A percentile compares a stretch with the other conserved stretches of the same genome.
Conservation (phyloP, 2,113 vertebrate species). For the Picathartes gymnocephalus region DNA sequence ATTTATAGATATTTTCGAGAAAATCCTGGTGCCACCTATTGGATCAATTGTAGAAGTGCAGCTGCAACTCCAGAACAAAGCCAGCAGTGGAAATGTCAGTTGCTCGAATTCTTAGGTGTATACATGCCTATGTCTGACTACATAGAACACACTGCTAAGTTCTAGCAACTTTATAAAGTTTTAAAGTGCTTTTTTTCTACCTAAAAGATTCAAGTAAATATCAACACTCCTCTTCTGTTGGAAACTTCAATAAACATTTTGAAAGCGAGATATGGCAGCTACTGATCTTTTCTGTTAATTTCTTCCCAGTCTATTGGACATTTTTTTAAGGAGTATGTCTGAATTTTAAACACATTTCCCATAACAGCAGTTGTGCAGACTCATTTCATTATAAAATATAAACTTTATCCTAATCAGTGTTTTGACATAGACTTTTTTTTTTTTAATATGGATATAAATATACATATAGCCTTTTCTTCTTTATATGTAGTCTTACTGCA, state of each 20-base stretch:
- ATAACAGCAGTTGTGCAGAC: not conserved
- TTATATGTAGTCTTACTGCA: not conserved
- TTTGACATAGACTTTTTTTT: not conserved
- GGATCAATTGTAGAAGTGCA: not conserved
- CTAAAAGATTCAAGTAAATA: not conserved
- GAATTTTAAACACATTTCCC: not conserved
- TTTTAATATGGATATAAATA: not conserved
- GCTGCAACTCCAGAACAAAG: not conserved
- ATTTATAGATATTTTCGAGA: not conserved
- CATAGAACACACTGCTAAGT: not conserved
- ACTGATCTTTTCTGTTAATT: not conserved
- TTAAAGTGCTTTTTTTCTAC: not conserved
- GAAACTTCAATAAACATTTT: not conserved
- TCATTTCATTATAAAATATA: not conserved
- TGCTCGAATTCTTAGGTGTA: not conserved
- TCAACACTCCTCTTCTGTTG: not conserved
- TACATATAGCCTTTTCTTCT: not conserved
- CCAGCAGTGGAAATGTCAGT: not conserved
- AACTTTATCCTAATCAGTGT: not conserved
- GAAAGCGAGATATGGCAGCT: not conserved
- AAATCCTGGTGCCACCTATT: conserved; percentile 49
- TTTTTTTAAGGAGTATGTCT: not conserved
- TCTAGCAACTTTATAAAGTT: not conserved
- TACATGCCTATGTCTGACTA: fast-evolving
- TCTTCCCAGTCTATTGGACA: not conserved